Conservation (phyloP, 1,140 invertebrate species). For the Nephila pilipes region DNA sequence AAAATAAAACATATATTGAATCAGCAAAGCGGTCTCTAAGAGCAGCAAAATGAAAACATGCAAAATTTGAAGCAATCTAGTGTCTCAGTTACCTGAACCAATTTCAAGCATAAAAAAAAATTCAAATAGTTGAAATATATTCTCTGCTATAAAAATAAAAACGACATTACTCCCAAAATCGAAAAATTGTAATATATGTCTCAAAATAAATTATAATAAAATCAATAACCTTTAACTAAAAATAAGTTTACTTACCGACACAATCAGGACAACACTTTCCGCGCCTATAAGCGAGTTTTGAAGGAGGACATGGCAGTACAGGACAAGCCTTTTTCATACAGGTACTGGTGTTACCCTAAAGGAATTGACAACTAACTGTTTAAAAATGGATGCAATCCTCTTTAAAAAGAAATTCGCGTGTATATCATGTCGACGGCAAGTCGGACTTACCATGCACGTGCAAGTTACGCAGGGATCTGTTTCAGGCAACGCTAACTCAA, state of each 20-base stretch:
- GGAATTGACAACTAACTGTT: constrained; percentile 60
- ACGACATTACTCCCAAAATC: not conserved
- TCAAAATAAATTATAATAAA: not conserved
- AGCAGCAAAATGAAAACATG: too few relatives aligned
- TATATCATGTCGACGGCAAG: not conserved
- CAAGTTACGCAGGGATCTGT: constrained; percentile 94
- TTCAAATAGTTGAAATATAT: not conserved
- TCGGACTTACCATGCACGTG: constrained; percentile 85
- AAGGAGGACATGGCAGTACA: constrained; percentile 88
- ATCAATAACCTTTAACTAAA: not conserved
- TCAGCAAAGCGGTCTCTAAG: too few relatives aligned
- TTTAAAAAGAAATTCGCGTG: not conserved
- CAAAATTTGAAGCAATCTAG: too few relatives aligned
- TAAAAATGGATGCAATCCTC: not conserved
- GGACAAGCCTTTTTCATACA: constrained; percentile 93
- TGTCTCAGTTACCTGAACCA: too few relatives aligned
- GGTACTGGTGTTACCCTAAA: constrained; percentile 84
- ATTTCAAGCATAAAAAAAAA: too few relatives aligned
- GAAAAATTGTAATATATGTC: not conserved
- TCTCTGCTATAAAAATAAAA: too few relatives aligned
- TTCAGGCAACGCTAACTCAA: constrained; percentile 82
- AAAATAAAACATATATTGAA: too few relatives aligned
- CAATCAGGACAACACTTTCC: constrained; percentile 93
- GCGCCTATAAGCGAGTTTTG: constrained; percentile 85
- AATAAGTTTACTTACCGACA: constrained; percentile 84